Base-by-base conservation (phyloP, 2,113 vertebrate species). In the Mustelus asterias region DNA sequence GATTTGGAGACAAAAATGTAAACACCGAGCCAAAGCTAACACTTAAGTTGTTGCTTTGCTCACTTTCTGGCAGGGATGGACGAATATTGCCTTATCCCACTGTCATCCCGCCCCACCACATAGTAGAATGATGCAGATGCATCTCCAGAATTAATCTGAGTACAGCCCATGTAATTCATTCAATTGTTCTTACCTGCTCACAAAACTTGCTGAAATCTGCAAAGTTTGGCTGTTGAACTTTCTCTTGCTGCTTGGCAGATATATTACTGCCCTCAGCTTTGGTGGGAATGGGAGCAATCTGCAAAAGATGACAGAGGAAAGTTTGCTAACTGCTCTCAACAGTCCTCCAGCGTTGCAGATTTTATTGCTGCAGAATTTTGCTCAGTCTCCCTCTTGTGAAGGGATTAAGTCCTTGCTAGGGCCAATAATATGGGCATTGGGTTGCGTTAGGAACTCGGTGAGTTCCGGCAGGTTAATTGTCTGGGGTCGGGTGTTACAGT, bases 141-240 rank as follows among this genome's bases (percentile, higher is more conserved):
- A 69, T 41, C 63, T 94, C n/a, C 92, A 37, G 63, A 76, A 54
- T 70, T 26, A 72, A 72, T 95, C 24, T 14, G 67, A 54, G 48
- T 44, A 44, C 48, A 33, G 41, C 69, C 72, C 11, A 72, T 33
- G 13, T 65, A 33, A 92, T 92, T 65, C 58, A 63, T 13, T 60
- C 13, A 24, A 63, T 33, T 90, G 70, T 95, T 96, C 95, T 69
- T 95, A 98, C 97, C 97, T 98, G 97, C 90, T 98, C 97, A 96
- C 97, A 97, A 72, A 97, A 97, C 96, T 96, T 97, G 96, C 97
- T 98, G 97, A 98, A 98, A 96, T 98, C 97, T 90, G 97, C 96
- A 96, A 96, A 97, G 96, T 97, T 96, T 29, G 97, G 97, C 97
- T 97, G 97, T 96, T 97, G 97, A 85, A 97, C 96, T 90, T 97